These are phyloP conservation scores for Lucilia sericata DNA, from an alignment of 1,140 invertebrate species.

Conservation along the genomic window DNA sequence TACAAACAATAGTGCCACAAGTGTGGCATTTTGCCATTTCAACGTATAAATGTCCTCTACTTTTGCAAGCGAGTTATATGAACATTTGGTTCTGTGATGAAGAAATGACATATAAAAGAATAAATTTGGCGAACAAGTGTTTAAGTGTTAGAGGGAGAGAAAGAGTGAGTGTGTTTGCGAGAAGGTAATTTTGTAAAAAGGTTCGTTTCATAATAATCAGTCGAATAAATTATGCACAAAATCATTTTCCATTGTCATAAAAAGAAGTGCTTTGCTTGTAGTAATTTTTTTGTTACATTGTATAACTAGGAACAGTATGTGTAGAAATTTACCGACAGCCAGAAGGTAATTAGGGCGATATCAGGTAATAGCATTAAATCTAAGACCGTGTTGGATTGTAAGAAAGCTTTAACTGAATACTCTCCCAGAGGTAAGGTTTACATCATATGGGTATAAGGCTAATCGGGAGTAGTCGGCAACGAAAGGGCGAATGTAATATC, in stretches of 20 bases:
- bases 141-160: neutral
- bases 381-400: no score
- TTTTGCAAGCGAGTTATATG: neutral
- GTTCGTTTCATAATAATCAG: slow-evolving; percentile 46
- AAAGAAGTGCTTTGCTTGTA: neutral
- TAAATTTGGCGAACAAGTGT: neutral
- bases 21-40: slow-evolving; percentile 14
- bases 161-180: neutral
- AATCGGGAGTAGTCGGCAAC: no score
- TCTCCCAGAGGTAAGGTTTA: no score
- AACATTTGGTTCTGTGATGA: no score
- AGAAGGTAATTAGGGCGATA: no score
- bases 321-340: no score
- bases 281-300: neutral
- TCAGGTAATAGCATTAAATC: no score
- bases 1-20: slow-evolving; percentile 24
- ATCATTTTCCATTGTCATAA: slow-evolving; percentile 47
- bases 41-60: neutral
- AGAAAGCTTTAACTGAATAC: no score
- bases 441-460: no score
- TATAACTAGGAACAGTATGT: neutral
- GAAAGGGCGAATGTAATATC: no score
- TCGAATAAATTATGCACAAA: slow-evolving; percentile 49
- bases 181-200: slow-evolving; percentile 34
- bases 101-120: neutral